Conservation (phyloP, 53 echinoderm and acorn worm species). For the Apostichopus leukothele region DNA sequence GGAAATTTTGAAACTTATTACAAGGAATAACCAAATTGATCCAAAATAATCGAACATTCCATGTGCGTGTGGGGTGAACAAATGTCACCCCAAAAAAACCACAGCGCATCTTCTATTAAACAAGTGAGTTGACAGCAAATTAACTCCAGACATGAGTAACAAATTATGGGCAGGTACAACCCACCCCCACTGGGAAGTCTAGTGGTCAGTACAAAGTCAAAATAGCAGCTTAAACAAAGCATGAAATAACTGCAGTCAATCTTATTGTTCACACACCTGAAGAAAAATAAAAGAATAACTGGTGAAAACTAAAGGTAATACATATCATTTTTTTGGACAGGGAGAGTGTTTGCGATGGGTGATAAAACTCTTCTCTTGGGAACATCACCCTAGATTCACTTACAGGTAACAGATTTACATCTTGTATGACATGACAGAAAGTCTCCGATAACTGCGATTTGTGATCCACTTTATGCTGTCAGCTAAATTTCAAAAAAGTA, state of each 20-base stretch:
- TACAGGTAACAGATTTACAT: neutral
- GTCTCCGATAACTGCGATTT: no score
- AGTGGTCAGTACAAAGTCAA: slow-evolving; percentile 20
- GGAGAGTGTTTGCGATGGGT: neutral
- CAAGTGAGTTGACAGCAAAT: slow-evolving; percentile 4
- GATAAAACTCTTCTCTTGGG: neutral
- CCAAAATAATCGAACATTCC: neutral
- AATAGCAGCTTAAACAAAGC: slow-evolving; percentile 9
- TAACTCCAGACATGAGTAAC: slow-evolving; percentile 20
- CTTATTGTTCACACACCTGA: neutral
- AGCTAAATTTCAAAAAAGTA: no score
- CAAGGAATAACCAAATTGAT: neutral
- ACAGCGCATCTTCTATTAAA: neutral
- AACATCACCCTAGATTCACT: neutral
- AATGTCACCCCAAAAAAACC: neutral
- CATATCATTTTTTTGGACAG: neutral
- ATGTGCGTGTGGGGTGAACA: neutral
- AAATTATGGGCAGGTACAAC: neutral
- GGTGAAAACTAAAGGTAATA: no score
- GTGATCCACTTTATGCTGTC: no score
- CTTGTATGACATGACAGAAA: no score
- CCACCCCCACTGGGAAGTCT: slow-evolving; percentile 13
- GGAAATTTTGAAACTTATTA: neutral
- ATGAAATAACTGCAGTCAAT: slow-evolving; percentile 31
- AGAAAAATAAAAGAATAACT: neutral